Base-by-base conservation (phyloP, 2,113 vertebrate species). In the Protobothrops flavoviridis region DNA sequence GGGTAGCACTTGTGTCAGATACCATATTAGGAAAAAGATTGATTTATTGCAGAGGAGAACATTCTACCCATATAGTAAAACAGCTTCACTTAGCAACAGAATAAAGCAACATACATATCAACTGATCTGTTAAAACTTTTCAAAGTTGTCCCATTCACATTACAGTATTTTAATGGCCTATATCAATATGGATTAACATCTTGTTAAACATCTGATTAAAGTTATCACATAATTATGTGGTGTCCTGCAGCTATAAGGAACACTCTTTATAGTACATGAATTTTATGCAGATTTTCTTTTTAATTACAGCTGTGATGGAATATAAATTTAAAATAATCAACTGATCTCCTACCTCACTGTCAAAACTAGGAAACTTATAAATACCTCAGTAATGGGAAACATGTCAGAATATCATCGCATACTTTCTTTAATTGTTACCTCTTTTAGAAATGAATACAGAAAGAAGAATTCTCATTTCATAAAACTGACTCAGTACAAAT, bases 391-490 rank as follows among this genome's bases (percentile, higher is more conserved):
- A 74, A 15, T 13, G 55, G 87, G 88, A 93, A 0, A 43, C 59
- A 87, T 39, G 87, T 85, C 56, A 95, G 61, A 95, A 21, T 64
- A 93, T 64, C 90, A 48, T 90, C 91, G 86, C 0, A 69, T 48
- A 93, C 93, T 93, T 57, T 94, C 39, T 9, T 0, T 1, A 93
- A 55, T 91, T 74, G 20, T 89, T 92, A 92, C 45, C 87, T 69
- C 24, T 94, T 92, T 95, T 93, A 96, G 64, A 94, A 93, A 96
- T n/a, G 95, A 96, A 92, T 89, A 96, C 86, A 94, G 17, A 89
- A 94, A 95, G 90, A 92, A 96, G 87, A 96, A 96, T 95, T 95
- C 90, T 94, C 53, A 87, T 92, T 93, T 9, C 52, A 92, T 94
- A 94, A n/a, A 86, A 59, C 94, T 69, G 95, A 56, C 69, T 93